Conservation (phyloP, 2,888 invertebrate species). For the Abscondita cerata region DNA sequence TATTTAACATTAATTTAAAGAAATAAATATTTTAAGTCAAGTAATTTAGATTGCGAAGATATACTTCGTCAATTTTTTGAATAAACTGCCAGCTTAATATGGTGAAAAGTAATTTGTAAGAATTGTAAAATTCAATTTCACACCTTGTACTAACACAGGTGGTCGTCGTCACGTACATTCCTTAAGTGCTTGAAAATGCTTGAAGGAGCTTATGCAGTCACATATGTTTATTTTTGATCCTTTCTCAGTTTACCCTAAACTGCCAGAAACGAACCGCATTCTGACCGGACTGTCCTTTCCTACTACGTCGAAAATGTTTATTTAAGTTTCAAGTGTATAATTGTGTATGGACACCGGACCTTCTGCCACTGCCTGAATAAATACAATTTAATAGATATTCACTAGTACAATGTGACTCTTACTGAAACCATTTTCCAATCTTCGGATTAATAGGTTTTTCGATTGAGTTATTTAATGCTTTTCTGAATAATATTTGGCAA, state of each 20-base stretch:
- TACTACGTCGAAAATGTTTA: constrained; percentile 21
- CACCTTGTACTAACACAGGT: constrained; percentile 39
- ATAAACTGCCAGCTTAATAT: no score
- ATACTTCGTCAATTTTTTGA: no score
- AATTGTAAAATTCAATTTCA: no score
- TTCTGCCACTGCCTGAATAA: constrained; percentile 30
- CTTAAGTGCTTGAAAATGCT: constrained; percentile 31
- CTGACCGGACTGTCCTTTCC: constrained; percentile 20
- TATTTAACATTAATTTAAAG: no score
- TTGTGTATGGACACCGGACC: constrained; percentile 26
- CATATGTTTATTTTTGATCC: constrained; percentile 38
- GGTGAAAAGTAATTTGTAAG: no score
- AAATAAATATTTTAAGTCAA: no score
- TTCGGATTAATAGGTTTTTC: constrained; percentile 9
- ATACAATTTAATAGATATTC: constrained; percentile 27
- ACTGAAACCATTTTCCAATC: constrained; percentile 31
- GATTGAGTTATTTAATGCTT: constrained; percentile 14
- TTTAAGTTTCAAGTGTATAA: constrained; percentile 31
- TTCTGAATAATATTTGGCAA: constrained; percentile 21
- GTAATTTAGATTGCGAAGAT: no score
- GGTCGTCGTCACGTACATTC: constrained; percentile 35
- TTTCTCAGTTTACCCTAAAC: constrained; percentile 31
- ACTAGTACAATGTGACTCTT: constrained; percentile 21
- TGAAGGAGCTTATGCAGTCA: constrained; percentile 37
- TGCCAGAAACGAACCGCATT: constrained; percentile 34